These are phyloP conservation scores for Lepidonotus clava DNA, from an alignment of 2,888 invertebrate species.

Conservation along the genomic window DNA sequence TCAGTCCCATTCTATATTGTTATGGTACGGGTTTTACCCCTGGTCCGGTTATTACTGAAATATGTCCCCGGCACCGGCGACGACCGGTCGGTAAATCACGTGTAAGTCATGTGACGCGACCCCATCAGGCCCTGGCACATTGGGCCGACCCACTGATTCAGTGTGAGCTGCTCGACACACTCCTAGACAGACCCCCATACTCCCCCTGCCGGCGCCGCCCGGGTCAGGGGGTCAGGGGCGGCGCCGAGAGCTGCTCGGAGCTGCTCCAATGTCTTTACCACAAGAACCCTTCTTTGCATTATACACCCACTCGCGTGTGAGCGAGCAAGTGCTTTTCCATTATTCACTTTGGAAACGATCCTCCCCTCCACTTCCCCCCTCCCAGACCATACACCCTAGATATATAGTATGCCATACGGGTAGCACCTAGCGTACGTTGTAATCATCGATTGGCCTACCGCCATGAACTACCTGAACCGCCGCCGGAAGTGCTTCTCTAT, in stretches of 20 bases:
- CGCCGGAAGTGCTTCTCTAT: constrained; percentile 33
- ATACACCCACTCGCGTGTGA: constrained; percentile 12
- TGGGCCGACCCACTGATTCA: constrained; percentile 11
- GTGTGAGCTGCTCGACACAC: neutral
- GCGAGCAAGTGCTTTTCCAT: constrained; percentile 34
- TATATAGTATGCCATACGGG: no score
- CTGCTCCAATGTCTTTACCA: constrained; percentile 6
- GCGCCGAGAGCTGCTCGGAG: neutral
- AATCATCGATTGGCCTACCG: constrained; percentile 26
- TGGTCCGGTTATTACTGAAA: constrained; percentile 7
- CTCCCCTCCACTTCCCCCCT: neutral
- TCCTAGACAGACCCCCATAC: constrained; percentile 11
- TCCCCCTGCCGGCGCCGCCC: neutral
- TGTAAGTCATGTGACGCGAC: constrained; percentile 10
- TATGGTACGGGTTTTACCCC: neutral
- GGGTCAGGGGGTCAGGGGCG: neutral
- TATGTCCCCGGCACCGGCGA: neutral
- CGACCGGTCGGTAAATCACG: constrained; percentile 7
- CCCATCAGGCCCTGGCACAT: constrained; percentile 30
- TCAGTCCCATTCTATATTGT: neutral
- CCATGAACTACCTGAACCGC: no score
- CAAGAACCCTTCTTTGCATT: neutral
- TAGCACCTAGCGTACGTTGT: no score
- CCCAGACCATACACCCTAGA: neutral
- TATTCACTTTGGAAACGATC: constrained; percentile 14